phyloP scores from a whole-genome alignment of 2,888 invertebrate genomes.

The Autographa gamma region DNA sequence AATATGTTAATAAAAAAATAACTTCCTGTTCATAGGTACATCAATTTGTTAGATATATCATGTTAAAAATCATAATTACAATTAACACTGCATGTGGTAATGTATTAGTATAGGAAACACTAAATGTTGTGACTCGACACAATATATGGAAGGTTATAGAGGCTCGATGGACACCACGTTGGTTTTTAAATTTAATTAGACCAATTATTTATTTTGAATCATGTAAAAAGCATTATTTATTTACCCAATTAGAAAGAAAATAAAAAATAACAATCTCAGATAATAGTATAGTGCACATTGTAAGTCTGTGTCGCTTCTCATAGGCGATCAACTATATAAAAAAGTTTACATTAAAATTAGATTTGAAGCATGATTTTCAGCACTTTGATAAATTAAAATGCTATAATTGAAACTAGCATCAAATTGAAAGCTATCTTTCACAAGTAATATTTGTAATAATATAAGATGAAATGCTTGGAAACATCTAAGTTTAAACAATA shows the following conservation, averaged over 20 bases:
- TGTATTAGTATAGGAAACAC: conserved; percentile 35
- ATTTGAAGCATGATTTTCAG: too few relatives aligned
- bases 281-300: too few relatives aligned
- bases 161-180: not conserved
- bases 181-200: conserved; percentile 10
- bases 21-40: conserved; percentile 25
- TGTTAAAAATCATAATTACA: conserved; percentile 43
- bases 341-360: too few relatives aligned
- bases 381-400: too few relatives aligned
- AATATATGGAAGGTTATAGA: conserved; percentile 21
- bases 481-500: not conserved
- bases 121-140: conserved; percentile 31
- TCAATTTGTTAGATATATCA: conserved; percentile 37
- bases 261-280: too few relatives aligned
- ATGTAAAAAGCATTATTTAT: not conserved
- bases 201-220: not conserved
- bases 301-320: too few relatives aligned
- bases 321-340: too few relatives aligned
- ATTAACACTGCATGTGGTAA: conserved; percentile 51
- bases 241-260: not conserved
- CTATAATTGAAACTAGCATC: too few relatives aligned
- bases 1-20: conserved; percentile 21
- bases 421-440: too few relatives aligned
- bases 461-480: not conserved
- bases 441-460: too few relatives aligned